Base-by-base conservation (phyloP, 2,888 invertebrate genomes). In the Caenorhabditis imperialis region DNA sequence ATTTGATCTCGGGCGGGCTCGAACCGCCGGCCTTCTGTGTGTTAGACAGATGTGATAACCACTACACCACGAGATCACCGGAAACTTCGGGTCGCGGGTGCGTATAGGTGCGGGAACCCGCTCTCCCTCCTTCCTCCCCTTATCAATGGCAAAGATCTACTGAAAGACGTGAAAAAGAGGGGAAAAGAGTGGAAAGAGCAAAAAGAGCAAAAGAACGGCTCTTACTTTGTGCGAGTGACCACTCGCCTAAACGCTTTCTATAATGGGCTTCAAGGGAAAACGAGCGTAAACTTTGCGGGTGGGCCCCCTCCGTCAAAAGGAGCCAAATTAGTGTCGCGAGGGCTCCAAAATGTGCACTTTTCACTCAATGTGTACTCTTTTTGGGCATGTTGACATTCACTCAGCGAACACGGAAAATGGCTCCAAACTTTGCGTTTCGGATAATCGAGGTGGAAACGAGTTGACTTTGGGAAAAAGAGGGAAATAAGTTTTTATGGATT, bases 1-100 rank as follows among this genome's bases (percentile, higher is more conserved):
- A 35, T 58, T 67, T 81, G 82, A 84, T 82, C 81, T 81, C 81
- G 81, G 83, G 81, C 81, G 79, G 82, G 79, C 77, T 83, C 83
- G 83, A 83, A 83, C 83, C 81, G 82, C 81, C 83, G 83, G 77
- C 83, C 83, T 83, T 83, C 83, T 81, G 82, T 81, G 82, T 83
- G 82, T 83, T 83, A 83, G 83, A 83, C 83, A 81, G 82, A 83
- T 78, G 83, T 83, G 83, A 83, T 83, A 83, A 83, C 82, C 83
- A 82, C 82, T 81, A 81, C 81, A 81, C 81, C 81, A 81, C 81
- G 81, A 78, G 81, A 79, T 75, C 75, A 16, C 33, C 40, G 54
- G 23, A 16, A 1, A 20, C 2, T n/a, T 3, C 5, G 4, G 37
- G 4, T 37, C 14, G 18, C 7, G 18, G 18, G 40, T 3, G 18